Evolutionary conservation across 1,140 invertebrate genomes (phyloP), one percentile per base, ranked within the genome.

Genomic region (Penaeus japonicus): DNA sequence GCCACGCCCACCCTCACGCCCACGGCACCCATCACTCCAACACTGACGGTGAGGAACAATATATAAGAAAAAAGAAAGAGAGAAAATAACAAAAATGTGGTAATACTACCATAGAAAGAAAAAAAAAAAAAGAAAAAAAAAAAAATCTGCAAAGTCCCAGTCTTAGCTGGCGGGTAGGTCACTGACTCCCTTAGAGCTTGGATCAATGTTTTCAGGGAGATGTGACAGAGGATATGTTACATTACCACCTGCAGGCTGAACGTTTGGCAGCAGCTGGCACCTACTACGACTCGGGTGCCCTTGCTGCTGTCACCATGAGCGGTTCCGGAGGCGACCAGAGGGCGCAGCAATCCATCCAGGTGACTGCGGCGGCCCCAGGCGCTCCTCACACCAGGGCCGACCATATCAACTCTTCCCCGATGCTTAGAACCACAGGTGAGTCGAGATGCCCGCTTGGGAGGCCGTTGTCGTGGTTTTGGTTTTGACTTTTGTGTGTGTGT

Each of bases 351-450:
- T 57, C 90, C 24, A 86, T 90, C 17, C 90, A 90, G 88, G 90
- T 90, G 35, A 89, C 88, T 20, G 89, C 87, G 4, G 89, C 89
- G 5, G 89, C 84, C n/a, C 84, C 89, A 1, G 78, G 78, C 0
- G 89, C 85, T 5, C 80, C 84, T 1, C 87, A 89, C 80, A 82
- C 87, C n/a, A 79, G 90, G 53, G 81, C 90, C 15, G 90, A 90
- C 81, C 90, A 90, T 75, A 89, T 90, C 53, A 89, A 87, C 70
- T 89, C 90, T 24, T 85, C 90, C 18, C 81, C 87, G 4, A 90
- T 90, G 90, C 88, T 90, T 84, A 89, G 90, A 70, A 90, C 90
- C 30, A 89, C 90, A 89, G 90, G 90, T 90, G 32, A 86, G 81
- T 27, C 4, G 15, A 18, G 7, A n/a, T 18, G 15, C n/a, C 39